Conservation (phyloP, 1,140 invertebrate genomes). For the Zaprionus vittiger region DNA sequence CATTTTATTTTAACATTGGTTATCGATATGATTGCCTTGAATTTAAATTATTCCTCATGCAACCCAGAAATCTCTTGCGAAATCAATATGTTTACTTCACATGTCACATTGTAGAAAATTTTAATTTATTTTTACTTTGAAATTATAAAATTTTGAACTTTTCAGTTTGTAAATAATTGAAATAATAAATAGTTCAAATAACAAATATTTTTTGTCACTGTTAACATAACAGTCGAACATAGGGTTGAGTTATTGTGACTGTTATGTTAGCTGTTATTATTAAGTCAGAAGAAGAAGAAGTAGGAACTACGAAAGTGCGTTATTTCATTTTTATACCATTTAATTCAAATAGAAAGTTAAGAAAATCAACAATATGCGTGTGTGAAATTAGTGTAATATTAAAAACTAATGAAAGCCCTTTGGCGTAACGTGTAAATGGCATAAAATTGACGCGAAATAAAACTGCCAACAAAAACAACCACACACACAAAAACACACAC, state of each 20-base stretch:
- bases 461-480: conserved; percentile 72
- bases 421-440: conserved; percentile 61
- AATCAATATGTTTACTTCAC: neutral
- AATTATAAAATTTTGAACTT: neutral
- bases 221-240: conserved; percentile 19
- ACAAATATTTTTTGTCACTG: conserved; percentile 13
- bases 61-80: neutral
- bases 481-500: conserved; percentile 56
- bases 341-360: conserved; percentile 76
- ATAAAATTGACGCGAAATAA: conserved; percentile 66
- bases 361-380: conserved; percentile 69
- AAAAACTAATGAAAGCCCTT: conserved; percentile 46
- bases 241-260: conserved; percentile 20
- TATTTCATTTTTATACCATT: conserved; percentile 79
- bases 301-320: conserved; percentile 73
- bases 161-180: neutral
- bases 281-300: conserved; percentile 58
- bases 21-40: conserved; percentile 8
- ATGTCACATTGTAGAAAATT: neutral
- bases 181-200: neutral
- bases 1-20: neutral
- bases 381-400: conserved; percentile 62
- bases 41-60: conserved; percentile 2
- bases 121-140: neutral
- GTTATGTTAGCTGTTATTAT: conserved; percentile 57